Evolutionary conservation across 2,888 invertebrate genomes (phyloP).

Genomic region (Trichopoda pennipes): DNA sequence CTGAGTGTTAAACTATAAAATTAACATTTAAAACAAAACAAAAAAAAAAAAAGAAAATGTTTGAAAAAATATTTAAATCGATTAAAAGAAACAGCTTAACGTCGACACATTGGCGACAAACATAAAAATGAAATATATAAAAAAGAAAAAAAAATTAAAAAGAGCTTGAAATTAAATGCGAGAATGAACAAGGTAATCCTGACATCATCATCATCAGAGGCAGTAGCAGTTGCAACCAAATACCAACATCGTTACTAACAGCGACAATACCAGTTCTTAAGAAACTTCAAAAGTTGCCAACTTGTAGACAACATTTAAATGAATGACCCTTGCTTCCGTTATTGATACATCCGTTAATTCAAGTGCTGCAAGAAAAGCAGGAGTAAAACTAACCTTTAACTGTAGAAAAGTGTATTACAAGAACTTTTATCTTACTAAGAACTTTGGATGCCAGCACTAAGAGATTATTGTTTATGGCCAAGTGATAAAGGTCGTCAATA

Average conservation of each 20-base stretch:
- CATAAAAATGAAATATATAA: constrained; percentile 55
- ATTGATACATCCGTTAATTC: constrained; percentile 69
- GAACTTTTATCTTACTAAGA: constrained; percentile 37
- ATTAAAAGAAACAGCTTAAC: constrained; percentile 77
- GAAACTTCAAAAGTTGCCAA: constrained; percentile 68
- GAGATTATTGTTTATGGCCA: constrained; percentile 79
- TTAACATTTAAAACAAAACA: constrained; percentile 8
- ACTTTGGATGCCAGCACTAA: constrained; percentile 76
- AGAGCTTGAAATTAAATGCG: constrained; percentile 16
- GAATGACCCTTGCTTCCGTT: constrained; percentile 78
- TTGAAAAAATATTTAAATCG: constrained; percentile 71
- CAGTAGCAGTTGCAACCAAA: constrained; percentile 58
- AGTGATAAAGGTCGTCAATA: constrained; percentile 79
- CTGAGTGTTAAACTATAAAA: constrained; percentile 12
- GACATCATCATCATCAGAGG: not conserved
- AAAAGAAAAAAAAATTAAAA: constrained; percentile 3
- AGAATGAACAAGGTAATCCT: constrained; percentile 71
- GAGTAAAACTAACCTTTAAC: constrained; percentile 50
- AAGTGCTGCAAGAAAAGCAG: constrained; percentile 57
- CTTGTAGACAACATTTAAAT: constrained; percentile 80
- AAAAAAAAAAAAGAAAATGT: too few species aligned
- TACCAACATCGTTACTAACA: constrained; percentile 24
- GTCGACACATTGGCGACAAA: constrained; percentile 77
- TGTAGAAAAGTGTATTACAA: constrained; percentile 19
- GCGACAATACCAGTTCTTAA: constrained; percentile 49